Conservation (phyloP, 2,113 vertebrate genomes). For the Triplophysa dalaica region DNA sequence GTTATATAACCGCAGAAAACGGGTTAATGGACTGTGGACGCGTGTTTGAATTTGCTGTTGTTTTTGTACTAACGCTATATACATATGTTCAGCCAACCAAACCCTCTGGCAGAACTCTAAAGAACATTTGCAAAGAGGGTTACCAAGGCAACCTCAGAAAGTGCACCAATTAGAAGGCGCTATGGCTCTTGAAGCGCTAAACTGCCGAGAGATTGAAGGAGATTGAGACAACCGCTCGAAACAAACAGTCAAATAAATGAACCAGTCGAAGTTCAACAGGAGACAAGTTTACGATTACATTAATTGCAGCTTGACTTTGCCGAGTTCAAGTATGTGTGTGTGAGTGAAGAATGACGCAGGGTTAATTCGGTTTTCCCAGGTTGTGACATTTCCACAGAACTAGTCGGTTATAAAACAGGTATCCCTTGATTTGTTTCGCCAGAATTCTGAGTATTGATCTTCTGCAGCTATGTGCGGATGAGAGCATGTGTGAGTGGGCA, state of each 20-base stretch:
- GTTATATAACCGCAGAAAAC: neutral
- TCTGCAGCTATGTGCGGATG: neutral
- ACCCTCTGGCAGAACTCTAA: conserved; percentile 42
- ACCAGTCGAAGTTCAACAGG: conserved; percentile 36
- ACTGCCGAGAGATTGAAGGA: conserved; percentile 51
- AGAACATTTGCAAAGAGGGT: conserved; percentile 52
- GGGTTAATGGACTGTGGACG: neutral
- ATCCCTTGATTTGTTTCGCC: neutral
- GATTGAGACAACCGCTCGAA: conserved; percentile 33
- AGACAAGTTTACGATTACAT: conserved; percentile 39
- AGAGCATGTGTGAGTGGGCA: conserved; percentile 15
- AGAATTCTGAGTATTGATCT: conserved; percentile 22
- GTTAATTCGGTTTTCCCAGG: conserved; percentile 17
- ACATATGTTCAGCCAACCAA: conserved; percentile 38
- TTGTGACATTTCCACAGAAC: conserved; percentile 16
- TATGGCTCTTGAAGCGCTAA: conserved; percentile 43
- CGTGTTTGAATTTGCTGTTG: neutral
- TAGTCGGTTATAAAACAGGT: neutral
- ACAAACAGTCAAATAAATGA: conserved; percentile 45
- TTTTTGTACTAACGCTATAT: conserved; percentile 20
- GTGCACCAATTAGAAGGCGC: conserved; percentile 54
- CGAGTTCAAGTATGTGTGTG: conserved; percentile 17
- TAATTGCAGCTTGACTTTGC: conserved; percentile 24
- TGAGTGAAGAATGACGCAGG: neutral
- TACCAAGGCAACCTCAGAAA: conserved; percentile 61